A percentile compares a stretch with the other conserved stretches of the same genome.
These are phyloP conservation scores for Trichopoda pennipes DNA, from an alignment of 2,888 invertebrate species.

Conservation along the genomic window DNA sequence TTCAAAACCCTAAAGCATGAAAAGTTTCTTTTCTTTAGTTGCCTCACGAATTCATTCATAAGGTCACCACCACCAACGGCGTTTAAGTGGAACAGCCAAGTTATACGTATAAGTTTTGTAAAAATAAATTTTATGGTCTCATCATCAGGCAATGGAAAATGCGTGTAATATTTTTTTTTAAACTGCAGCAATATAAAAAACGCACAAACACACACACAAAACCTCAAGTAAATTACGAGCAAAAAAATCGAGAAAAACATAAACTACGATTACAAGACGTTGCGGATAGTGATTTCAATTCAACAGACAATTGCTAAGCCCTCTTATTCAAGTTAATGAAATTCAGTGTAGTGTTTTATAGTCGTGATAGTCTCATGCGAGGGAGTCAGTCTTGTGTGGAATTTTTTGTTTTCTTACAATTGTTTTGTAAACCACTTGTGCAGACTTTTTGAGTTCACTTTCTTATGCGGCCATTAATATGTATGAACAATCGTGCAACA, in stretches of 20 bases:
- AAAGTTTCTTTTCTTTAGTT: slow-evolving; percentile 7
- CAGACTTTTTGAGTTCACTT: slow-evolving; percentile 6
- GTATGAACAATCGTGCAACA: background rate
- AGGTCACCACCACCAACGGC: slow-evolving; percentile 23
- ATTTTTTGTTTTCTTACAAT: slow-evolving; percentile 34
- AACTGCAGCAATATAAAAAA: slow-evolving; percentile 1
- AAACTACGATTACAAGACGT: slow-evolving; percentile 32
- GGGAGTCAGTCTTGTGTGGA: slow-evolving; percentile 63
- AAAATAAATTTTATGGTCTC: slow-evolving; percentile 42
- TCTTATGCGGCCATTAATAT: slow-evolving; percentile 26
- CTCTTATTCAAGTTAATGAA: slow-evolving; percentile 40
- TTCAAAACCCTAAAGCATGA: slow-evolving; percentile 20
- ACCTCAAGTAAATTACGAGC: slow-evolving; percentile 46
- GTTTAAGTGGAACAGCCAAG: slow-evolving; percentile 23
- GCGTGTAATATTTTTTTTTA: slow-evolving; percentile 33
- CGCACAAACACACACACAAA: background rate
- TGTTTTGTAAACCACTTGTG: slow-evolving; percentile 35
- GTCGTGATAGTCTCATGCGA: slow-evolving; percentile 34
- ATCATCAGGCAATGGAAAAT: slow-evolving; percentile 53
- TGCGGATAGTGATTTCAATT: slow-evolving; percentile 58
- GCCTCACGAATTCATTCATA: slow-evolving; percentile 38
- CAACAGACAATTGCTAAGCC: slow-evolving; percentile 21
- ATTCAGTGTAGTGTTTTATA: slow-evolving; percentile 42
- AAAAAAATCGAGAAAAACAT: slow-evolving; percentile 11
- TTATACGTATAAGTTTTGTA: slow-evolving; percentile 10